Conservation (phyloP, 2,888 invertebrate genomes). For the Noctuana brunneofusca region DNA sequence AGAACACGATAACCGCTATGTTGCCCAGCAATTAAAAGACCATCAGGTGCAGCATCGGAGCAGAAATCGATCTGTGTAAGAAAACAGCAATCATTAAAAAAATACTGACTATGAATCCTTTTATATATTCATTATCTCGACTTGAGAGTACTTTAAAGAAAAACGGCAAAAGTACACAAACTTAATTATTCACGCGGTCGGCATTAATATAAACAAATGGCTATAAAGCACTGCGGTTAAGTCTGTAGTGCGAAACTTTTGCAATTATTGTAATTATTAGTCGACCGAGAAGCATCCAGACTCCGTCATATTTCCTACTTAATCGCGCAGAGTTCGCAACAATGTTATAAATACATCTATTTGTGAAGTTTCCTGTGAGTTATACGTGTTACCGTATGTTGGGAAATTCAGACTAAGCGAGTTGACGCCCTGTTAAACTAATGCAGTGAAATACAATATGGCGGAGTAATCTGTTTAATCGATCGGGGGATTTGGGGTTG, state of each 20-base stretch:
- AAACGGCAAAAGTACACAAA: slow-evolving; percentile 47
- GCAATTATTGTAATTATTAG: slow-evolving; percentile 79
- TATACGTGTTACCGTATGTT: slow-evolving; percentile 56
- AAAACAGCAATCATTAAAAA: not conserved
- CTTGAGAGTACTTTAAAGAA: slow-evolving; percentile 12
- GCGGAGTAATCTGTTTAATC: slow-evolving; percentile 31
- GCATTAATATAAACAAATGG: slow-evolving; percentile 60
- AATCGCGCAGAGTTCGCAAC: slow-evolving; percentile 68
- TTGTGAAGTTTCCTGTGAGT: slow-evolving; percentile 62
- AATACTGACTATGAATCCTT: not conserved
- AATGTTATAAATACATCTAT: slow-evolving; percentile 71
- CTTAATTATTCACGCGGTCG: slow-evolving; percentile 47
- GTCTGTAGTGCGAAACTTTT: slow-evolving; percentile 71
- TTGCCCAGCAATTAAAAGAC: slow-evolving; percentile 75
- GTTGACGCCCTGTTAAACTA: slow-evolving; percentile 37
- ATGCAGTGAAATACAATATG: slow-evolving; percentile 35
- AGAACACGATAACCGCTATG: slow-evolving; percentile 71
- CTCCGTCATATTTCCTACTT: slow-evolving; percentile 77
- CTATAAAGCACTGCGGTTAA: slow-evolving; percentile 61
- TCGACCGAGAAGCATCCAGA: slow-evolving; percentile 67
- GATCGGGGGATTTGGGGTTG: slow-evolving; percentile 18
- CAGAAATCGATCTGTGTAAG: slow-evolving; percentile 49
- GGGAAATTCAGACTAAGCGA: slow-evolving; percentile 44
- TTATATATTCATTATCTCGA: not conserved
- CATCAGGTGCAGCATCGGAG: slow-evolving; percentile 67